Conservation (phyloP, 2,888 invertebrate genomes). For the Drosophila hawaiiensis region DNA sequence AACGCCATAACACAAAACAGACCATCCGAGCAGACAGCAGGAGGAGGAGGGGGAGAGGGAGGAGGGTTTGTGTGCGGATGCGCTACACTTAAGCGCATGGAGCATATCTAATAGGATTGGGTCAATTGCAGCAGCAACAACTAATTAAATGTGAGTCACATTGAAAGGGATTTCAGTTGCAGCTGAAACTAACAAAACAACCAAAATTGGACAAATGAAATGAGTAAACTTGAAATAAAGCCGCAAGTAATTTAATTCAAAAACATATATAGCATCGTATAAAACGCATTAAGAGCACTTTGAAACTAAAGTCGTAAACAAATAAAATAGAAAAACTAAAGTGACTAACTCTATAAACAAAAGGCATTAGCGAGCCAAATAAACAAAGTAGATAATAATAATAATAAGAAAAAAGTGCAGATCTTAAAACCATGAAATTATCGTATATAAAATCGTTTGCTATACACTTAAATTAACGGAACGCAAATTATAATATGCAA, state of each 20-base stretch:
- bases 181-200: background rate
- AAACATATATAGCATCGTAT: background rate
- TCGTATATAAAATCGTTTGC: background rate
- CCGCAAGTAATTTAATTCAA: background rate
- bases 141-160: constrained; percentile 1
- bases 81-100: constrained; percentile 37
- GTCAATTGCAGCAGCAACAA: constrained; percentile 23
- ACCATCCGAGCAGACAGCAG: constrained; percentile 35
- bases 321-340: background rate
- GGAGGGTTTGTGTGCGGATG: constrained; percentile 19
- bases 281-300: background rate
- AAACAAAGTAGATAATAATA: background rate
- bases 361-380: background rate
- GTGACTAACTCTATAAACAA: background rate
- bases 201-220: background rate
- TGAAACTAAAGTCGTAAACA: background rate
- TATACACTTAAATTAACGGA: background rate
- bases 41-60: background rate
- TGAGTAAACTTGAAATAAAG: background rate
- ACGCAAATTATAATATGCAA: constrained; percentile 1
- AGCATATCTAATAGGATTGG: constrained; percentile 33
- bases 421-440: background rate
- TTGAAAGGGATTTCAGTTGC: background rate
- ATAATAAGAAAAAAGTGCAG: background rate
- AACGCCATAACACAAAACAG: constrained; percentile 53